Evolutionary conservation across 2,888 invertebrate genomes (phyloP).

Genomic region (Electrophaes corylata): DNA sequence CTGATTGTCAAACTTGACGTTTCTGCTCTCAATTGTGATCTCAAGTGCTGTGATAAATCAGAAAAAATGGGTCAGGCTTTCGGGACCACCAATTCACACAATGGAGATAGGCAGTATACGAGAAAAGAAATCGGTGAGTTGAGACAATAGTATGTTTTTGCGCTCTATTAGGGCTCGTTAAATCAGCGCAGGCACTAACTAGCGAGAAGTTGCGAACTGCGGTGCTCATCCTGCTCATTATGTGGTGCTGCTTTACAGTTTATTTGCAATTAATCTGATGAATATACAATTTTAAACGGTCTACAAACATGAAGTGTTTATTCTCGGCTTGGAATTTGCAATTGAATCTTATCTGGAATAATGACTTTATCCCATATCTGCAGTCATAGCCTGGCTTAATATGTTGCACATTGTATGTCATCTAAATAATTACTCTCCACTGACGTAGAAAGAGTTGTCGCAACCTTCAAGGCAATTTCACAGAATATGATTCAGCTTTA

Average conservation of each 20-base stretch:
- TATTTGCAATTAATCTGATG: background rate
- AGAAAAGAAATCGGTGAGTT: constrained; percentile 79
- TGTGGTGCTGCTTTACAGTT: background rate
- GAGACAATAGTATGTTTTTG: constrained; percentile 15
- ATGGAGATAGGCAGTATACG: constrained; percentile 71
- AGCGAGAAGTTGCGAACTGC: background rate
- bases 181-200: background rate
- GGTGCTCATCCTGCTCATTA: background rate
- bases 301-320: background rate
- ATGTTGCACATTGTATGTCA: background rate
- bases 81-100: constrained; percentile 77
- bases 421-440: background rate
- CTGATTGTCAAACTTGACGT: constrained; percentile 55
- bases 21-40: constrained; percentile 50
- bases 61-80: constrained; percentile 78
- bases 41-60: constrained; percentile 60
- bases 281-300: background rate
- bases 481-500: constrained; percentile 16
- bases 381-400: constrained; percentile 3
- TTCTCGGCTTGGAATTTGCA: background rate
- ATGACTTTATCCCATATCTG: constrained; percentile 16
- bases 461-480: constrained; percentile 13
- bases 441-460: constrained; percentile 13
- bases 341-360: background rate
- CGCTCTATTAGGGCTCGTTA: constrained; percentile 6